These are phyloP conservation scores for Pardosa pseudoannulata DNA, from an alignment of 2,888 invertebrate genomes.

Conservation along the genomic window DNA sequence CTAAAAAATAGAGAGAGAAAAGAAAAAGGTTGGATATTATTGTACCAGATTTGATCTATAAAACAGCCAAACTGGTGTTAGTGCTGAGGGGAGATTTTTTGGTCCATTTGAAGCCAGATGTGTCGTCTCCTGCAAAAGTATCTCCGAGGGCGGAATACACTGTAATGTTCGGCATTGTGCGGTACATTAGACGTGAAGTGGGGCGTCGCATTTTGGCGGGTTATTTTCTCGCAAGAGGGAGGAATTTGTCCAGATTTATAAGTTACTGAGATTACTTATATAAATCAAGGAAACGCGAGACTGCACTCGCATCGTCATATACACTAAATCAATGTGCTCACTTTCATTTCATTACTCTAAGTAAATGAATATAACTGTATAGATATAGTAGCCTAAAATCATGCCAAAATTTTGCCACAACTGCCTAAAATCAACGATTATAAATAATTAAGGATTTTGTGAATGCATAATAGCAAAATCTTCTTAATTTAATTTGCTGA, in stretches of 20 bases:
- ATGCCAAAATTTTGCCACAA: too few species aligned
- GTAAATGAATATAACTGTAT: too few species aligned
- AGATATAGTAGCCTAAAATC: too few species aligned
- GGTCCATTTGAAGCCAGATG: slow-evolving; percentile 51
- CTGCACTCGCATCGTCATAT: background rate
- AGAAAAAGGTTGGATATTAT: too few species aligned
- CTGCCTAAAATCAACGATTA: too few species aligned
- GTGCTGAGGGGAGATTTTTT: slow-evolving; percentile 45
- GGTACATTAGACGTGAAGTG: background rate
- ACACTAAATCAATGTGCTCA: too few species aligned
- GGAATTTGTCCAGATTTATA: slow-evolving; percentile 20
- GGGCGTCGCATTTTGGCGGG: background rate
- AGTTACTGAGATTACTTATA: background rate
- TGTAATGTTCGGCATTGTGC: slow-evolving; percentile 32
- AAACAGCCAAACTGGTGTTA: slow-evolving; percentile 51
- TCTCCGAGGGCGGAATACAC: slow-evolving; percentile 28
- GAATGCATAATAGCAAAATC: too few species aligned
- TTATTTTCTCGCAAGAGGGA: slow-evolving; percentile 52
- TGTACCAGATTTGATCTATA: too few species aligned
- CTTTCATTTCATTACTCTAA: too few species aligned
- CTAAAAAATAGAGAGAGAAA: too few species aligned
- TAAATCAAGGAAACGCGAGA: background rate
- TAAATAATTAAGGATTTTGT: too few species aligned
- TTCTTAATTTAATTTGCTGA: too few species aligned
- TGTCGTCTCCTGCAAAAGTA: background rate